Conservation (phyloP, 2,113 vertebrate genomes). For the Oxyruncus cristatus region DNA sequence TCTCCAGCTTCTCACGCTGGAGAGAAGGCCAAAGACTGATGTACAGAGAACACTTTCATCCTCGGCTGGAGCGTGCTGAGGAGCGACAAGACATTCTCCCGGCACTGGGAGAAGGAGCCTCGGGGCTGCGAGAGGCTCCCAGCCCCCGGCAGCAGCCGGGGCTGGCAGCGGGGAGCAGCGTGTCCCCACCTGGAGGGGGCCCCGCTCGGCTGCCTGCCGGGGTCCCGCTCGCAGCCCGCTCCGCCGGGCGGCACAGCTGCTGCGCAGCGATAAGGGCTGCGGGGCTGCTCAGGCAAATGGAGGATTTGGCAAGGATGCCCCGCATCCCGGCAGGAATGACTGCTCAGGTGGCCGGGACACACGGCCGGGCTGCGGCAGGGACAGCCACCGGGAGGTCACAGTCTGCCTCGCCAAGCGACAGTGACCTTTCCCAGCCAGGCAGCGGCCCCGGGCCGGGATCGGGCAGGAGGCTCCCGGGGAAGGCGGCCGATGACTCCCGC, state of each 20-base stretch:
- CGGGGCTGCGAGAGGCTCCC: background rate
- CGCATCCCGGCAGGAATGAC: background rate
- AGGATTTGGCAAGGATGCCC: background rate
- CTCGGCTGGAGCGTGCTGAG: background rate
- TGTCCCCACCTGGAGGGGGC: fast-evolving
- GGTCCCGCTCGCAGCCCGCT: background rate
- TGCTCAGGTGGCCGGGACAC: background rate
- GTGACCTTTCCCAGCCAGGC: background rate
- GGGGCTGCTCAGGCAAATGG: background rate
- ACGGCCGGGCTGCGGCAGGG: background rate
- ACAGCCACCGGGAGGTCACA: fast-evolving
- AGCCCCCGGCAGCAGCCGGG: background rate
- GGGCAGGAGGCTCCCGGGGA: background rate
- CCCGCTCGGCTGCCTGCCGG: fast-evolving
- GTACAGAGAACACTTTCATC: background rate
- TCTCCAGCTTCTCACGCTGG: background rate
- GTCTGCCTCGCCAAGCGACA: background rate
- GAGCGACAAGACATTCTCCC: background rate
- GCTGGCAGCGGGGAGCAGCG: background rate
- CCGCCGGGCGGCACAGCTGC: background rate
- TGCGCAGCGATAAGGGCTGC: background rate
- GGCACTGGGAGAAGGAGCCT: fast-evolving
- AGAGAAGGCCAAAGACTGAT: background rate
- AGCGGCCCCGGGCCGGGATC: background rate
- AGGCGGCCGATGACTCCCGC: background rate